Percentiles rank a stretch among this genome's conserved stretches.
These are phyloP conservation scores for Microctenopoma steveboyesi DNA, from an alignment of 2,797 vertebrate genomes.

Conservation along the genomic window DNA sequence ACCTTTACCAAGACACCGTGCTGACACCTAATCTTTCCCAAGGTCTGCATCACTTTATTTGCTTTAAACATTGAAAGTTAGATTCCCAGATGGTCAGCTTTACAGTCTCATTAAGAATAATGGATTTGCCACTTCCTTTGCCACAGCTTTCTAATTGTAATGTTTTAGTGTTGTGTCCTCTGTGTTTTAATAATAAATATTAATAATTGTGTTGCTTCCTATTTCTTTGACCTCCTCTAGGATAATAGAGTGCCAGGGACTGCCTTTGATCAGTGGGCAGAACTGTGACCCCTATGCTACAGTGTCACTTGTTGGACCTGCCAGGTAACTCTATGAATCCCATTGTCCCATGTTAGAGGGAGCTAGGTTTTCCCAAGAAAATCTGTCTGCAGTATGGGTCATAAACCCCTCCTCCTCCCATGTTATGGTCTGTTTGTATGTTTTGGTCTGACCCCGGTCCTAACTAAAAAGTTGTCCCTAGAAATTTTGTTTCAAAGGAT, in stretches of 20 bases:
- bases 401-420: too few relatives aligned
- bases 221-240: constrained; percentile 70
- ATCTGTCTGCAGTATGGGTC: too few relatives aligned
- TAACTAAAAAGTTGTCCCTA: too few relatives aligned
- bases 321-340: constrained; percentile 85
- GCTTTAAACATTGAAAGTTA: not conserved
- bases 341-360: not conserved
- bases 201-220: not conserved
- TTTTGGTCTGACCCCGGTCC: too few relatives aligned
- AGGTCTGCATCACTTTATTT: constrained; percentile 24
- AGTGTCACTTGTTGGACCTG: constrained; percentile 93
- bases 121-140: not conserved
- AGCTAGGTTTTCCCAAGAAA: not conserved
- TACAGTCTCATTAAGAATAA: not conserved
- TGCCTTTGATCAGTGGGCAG: constrained; percentile 95
- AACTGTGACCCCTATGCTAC: constrained; percentile 96
- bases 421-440: too few relatives aligned
- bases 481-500: too few relatives aligned
- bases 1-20: not conserved
- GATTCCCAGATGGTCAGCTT: not conserved
- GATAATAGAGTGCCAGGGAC: constrained; percentile 95
- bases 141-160: too few relatives aligned
- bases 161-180: not conserved
- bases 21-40: constrained; percentile 27
- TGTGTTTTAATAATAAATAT: not conserved